phyloP scores from a whole-genome alignment of 64 coral and sea anemone species.

The Hydrozoanthus tunicans region DNA sequence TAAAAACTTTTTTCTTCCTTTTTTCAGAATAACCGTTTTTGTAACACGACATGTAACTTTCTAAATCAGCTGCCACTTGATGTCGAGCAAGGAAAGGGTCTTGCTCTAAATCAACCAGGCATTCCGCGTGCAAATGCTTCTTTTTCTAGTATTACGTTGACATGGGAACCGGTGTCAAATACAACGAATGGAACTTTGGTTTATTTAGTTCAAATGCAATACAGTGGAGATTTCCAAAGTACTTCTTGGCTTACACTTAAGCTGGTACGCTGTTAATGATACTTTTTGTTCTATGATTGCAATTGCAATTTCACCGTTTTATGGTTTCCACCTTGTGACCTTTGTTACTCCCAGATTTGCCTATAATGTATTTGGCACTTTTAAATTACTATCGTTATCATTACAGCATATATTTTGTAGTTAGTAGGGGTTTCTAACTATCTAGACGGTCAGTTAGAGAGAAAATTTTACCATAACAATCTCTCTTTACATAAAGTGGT shows the following conservation, averaged over 20 bases:
- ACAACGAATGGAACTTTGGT: conserved; percentile 32
- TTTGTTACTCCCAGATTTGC: no score
- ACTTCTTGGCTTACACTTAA: neutral
- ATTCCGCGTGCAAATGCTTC: neutral
- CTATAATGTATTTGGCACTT: no score
- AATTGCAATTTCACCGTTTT: no score
- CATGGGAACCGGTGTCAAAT: conserved; percentile 48
- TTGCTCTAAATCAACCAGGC: neutral
- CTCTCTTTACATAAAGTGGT: neutral
- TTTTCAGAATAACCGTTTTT: conserved; percentile 38
- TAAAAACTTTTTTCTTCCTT: neutral
- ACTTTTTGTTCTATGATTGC: no score
- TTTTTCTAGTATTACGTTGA: neutral
- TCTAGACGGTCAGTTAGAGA: no score
- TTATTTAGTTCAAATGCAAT: conserved; percentile 41
- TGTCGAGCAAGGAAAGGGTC: conserved; percentile 25
- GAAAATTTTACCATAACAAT: neutral
- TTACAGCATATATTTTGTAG: no score
- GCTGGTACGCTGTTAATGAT: neutral
- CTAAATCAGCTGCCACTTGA: neutral
- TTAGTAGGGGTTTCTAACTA: no score
- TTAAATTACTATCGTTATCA: no score
- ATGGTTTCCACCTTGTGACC: no score
- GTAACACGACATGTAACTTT: conserved; percentile 34
- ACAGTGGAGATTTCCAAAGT: neutral